phyloP scores from a whole-genome alignment of 2,888 invertebrate genomes.

The Sclerodermus sp. region DNA sequence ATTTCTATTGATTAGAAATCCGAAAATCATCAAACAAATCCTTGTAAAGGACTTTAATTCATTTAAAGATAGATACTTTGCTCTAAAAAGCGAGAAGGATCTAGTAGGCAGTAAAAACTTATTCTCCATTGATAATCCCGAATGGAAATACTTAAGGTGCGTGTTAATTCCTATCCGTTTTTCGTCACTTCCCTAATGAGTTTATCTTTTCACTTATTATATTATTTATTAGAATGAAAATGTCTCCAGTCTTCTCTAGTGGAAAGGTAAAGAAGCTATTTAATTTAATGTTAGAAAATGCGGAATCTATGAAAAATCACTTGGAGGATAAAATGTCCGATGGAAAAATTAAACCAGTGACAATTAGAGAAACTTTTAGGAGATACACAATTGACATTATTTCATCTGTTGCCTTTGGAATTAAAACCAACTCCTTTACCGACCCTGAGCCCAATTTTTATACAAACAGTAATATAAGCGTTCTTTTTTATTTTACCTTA shows the following conservation, averaged over 20 bases:
- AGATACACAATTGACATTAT: slow-evolving; percentile 43
- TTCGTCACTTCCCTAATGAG: too few relatives aligned
- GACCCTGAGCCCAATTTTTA: slow-evolving; percentile 34
- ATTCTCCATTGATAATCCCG: slow-evolving; percentile 56
- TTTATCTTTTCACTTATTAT: too few relatives aligned
- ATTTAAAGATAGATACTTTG: slow-evolving; percentile 56
- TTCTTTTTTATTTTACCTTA: too few relatives aligned
- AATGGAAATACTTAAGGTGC: slow-evolving; percentile 59
- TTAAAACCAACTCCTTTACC: slow-evolving; percentile 39
- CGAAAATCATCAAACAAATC: slow-evolving; percentile 57
- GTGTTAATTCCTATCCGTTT: too few relatives aligned
- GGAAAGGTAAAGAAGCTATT: slow-evolving; percentile 62
- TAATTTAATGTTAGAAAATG: slow-evolving; percentile 53
- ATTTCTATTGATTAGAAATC: slow-evolving; percentile 54
- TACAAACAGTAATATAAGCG: slow-evolving; percentile 23
- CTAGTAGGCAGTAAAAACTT: slow-evolving; percentile 46
- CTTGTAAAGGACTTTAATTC: slow-evolving; percentile 59
- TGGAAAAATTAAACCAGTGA: slow-evolving; percentile 12
- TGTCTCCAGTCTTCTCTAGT: slow-evolving; percentile 62
- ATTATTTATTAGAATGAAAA: slow-evolving; percentile 41
- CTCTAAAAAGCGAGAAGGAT: slow-evolving; percentile 44
- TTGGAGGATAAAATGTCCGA: slow-evolving; percentile 18
- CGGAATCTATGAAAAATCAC: slow-evolving; percentile 31
- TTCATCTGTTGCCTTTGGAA: slow-evolving; percentile 42
- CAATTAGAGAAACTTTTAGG: slow-evolving; percentile 18